Base-by-base conservation (phyloP, 2,113 vertebrate genomes). In the Trematocara stigmaticum region DNA sequence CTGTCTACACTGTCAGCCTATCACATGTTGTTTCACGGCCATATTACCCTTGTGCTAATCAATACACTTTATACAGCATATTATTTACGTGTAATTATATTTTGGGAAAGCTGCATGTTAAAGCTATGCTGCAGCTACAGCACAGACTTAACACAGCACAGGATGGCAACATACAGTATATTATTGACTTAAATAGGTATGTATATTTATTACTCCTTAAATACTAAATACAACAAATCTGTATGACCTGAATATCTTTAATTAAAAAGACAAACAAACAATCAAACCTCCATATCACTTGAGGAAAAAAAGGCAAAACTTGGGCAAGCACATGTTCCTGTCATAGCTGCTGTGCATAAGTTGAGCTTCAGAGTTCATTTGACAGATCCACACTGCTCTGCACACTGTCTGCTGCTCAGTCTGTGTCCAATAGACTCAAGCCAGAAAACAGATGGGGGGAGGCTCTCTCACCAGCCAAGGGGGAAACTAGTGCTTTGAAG, bases 401-500 rank as follows among this genome's bases (percentile, higher is more conserved):
- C 26, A 26, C 26, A 26, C 38, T 87, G 80, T 82, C 88, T 88
- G 84, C 84, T 83, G 78, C 86, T 81, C 78, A 83, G 69, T 89
- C 85, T 71, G 81, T 29, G 55, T 66, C 45, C 79, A 56, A 89
- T 10, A 53, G 45, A 55, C 47, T 78, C 47, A 26, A 79, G 57
- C 40, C 78, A 89, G 49, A 78, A 89, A 86, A 84, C 88, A 89
- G 84, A 90, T 78, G 5, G 23, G 42, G 11, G 15, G 23, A 42
- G 52, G 9, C 47, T 78, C 49, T 56, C 64, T 26, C 5, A 2
- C 26, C 56, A 81, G 45, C 53, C 64, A 12, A 85, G 83, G 71
- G 51, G 71, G 74, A 91, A 92, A 82, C 84, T 57, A 40, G 57
- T 42, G 80, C 83, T 89, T 87, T 91, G 88, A 89, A 86, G 85